phyloP scores from a whole-genome alignment of 2,888 invertebrate genomes.

The Synanthedon formicaeformis region DNA sequence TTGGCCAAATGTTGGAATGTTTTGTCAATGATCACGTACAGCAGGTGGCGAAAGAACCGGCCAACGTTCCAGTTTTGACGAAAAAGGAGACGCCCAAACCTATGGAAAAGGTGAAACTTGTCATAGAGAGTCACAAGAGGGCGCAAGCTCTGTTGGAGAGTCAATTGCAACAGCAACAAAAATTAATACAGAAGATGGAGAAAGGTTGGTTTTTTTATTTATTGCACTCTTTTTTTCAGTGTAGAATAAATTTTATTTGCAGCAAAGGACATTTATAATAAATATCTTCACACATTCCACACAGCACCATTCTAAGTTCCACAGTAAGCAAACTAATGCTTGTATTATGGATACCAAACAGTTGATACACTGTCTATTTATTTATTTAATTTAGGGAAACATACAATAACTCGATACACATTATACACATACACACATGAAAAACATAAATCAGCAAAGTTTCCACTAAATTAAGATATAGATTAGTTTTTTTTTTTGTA shows the following conservation, averaged over 20 bases:
- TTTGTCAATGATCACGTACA: background rate
- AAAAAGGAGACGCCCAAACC: constrained; percentile 27
- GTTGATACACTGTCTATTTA: no score
- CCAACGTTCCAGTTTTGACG: constrained; percentile 27
- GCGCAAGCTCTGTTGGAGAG: constrained; percentile 90
- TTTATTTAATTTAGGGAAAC: no score
- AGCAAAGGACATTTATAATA: no score
- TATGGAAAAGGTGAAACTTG: constrained; percentile 41
- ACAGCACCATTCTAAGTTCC: no score
- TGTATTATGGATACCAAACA: no score
- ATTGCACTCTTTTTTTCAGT: background rate
- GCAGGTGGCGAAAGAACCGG: constrained; percentile 24
- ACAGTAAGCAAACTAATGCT: no score
- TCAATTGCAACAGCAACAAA: constrained; percentile 88
- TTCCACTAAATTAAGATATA: no score
- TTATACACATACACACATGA: no score
- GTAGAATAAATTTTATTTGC: background rate
- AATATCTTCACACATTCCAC: no score
- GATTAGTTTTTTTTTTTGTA: no score
- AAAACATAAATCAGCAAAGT: no score
- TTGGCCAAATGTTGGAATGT: background rate
- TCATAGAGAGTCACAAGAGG: constrained; percentile 84
- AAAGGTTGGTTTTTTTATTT: constrained; percentile 62
- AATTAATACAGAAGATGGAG: constrained; percentile 85
- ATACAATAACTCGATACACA: no score